Percentiles rank a stretch among this genome's conserved stretches.
Conservation (phyloP, 2,888 invertebrate genomes). For the Octodonta nipae region DNA sequence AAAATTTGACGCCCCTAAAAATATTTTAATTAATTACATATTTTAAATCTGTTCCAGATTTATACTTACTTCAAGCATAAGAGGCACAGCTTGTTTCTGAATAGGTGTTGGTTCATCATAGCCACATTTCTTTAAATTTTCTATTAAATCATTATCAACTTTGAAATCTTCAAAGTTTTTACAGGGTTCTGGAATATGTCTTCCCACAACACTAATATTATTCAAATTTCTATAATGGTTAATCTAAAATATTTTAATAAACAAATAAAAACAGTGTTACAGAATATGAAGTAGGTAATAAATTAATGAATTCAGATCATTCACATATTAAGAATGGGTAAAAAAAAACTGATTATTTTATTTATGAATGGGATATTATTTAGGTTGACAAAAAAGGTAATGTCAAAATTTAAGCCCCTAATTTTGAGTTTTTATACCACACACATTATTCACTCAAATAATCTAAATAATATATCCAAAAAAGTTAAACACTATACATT, state of each 20-base stretch:
- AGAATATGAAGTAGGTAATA: no score
- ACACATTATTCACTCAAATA: no score
- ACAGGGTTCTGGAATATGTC: conserved; percentile 65
- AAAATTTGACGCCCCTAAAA: conserved; percentile 65
- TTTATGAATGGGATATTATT: no score
- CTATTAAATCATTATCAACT: conserved; percentile 46
- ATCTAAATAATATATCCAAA: no score
- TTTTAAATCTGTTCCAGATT: conserved; percentile 4
- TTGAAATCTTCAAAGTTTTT: conserved; percentile 54
- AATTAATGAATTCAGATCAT: no score
- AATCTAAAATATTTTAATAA: conserved; percentile 39
- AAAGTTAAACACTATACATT: no score
- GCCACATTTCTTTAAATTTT: conserved; percentile 56
- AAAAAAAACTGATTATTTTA: no score
- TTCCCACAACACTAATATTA: conserved; percentile 66
- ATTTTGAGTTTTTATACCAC: no score
- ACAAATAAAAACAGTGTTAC: conserved; percentile 2
- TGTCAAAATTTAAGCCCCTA: no score
- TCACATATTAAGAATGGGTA: no score
- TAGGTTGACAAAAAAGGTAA: no score
- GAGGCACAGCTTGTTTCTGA: conserved; percentile 85
- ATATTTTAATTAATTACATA: conserved; percentile 5
- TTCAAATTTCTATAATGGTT: conserved; percentile 61
- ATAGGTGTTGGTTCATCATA: conserved; percentile 73
- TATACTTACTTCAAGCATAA: conserved; percentile 59